Conservation (phyloP, 1,140 invertebrate species). For the Euura saliciscinereae region DNA sequence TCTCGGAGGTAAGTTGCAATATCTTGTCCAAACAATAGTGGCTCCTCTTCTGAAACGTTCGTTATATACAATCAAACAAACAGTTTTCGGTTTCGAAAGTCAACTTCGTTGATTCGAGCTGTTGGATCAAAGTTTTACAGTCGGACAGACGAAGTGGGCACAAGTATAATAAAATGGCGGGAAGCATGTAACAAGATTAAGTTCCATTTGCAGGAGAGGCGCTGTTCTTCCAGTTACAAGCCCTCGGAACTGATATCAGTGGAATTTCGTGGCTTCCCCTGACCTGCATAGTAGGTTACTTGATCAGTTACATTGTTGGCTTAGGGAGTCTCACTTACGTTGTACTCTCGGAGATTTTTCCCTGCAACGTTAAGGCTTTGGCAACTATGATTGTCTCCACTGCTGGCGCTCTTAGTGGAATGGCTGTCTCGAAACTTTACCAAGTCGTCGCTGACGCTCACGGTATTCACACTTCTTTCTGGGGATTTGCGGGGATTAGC, state of each 20-base stretch:
- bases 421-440: background rate
- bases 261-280: conserved; percentile 2
- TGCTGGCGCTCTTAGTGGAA: background rate
- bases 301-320: background rate
- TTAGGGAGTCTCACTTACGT: background rate
- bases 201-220: conserved; percentile 57
- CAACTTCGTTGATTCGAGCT: too few species aligned
- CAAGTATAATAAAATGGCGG: too few species aligned
- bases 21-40: too few species aligned
- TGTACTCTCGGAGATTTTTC: conserved; percentile 9
- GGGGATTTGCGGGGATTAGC: background rate
- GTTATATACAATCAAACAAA: too few species aligned
- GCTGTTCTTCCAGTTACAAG: conserved; percentile 41
- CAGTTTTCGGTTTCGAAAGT: too few species aligned
- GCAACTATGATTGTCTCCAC: background rate
- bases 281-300: background rate
- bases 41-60: too few species aligned
- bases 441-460: background rate
- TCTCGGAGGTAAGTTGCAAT: background rate
- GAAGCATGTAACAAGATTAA: background rate
- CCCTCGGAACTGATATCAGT: background rate
- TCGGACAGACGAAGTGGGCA: too few species aligned
- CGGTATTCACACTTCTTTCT: background rate
- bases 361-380: conserved; percentile 9
- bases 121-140: too few species aligned